These are phyloP conservation scores for Oxystoma pomonae DNA, from an alignment of 2,888 invertebrate species.

Conservation along the genomic window DNA sequence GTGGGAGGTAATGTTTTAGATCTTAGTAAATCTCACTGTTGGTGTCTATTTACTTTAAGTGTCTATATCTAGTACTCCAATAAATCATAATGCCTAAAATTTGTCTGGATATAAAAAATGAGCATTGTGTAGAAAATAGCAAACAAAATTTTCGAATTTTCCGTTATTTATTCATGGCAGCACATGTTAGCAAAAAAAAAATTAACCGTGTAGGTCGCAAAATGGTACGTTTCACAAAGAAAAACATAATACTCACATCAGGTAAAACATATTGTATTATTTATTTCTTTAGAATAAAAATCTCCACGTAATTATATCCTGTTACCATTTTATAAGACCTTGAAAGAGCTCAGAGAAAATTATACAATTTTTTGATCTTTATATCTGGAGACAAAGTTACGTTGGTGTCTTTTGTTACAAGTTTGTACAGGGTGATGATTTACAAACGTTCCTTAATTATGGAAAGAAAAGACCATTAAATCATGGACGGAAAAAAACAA, in stretches of 20 bases:
- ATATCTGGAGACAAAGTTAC: not conserved
- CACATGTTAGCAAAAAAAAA: conserved; percentile 9
- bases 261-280: conserved; percentile 19
- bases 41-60: too few species aligned
- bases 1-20: too few species aligned
- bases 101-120: too few species aligned
- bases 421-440: too few species aligned
- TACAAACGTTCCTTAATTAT: too few species aligned
- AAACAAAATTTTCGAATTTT: too few species aligned
- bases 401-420: not conserved
- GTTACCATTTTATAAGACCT: conserved; percentile 26
- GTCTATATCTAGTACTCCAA: too few species aligned
- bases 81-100: too few species aligned
- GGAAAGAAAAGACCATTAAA: too few species aligned
- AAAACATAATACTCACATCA: conserved; percentile 19
- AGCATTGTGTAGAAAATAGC: too few species aligned
- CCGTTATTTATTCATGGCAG: not conserved
- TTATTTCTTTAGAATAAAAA: conserved; percentile 21
- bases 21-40: too few species aligned
- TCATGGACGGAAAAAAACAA: too few species aligned
- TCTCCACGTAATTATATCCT: conserved; percentile 23
- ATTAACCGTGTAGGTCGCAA: conserved; percentile 25
- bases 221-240: conserved; percentile 22
- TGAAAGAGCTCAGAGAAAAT: conserved; percentile 21
- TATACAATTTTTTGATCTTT: conserved; percentile 8